Evolutionary conservation across 2,888 invertebrate species (phyloP), one percentile per base, ranked within the genome.

Genomic region (Stegophylla sp.): DNA sequence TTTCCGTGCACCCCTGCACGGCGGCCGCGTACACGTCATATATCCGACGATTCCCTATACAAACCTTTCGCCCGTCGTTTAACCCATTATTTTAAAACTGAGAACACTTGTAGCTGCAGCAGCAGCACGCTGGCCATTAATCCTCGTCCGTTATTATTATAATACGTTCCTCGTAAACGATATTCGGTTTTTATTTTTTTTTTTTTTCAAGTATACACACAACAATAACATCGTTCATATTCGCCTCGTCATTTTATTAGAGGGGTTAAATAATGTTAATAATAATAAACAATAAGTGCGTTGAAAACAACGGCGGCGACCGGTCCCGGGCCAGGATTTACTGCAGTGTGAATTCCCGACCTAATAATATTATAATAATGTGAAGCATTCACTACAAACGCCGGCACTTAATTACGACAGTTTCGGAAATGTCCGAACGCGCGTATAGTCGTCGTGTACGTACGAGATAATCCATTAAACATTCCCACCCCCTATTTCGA

Each of bases 41-140:
- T 61, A 61, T 74, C 48, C 48, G 63, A 74, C 28, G 63, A 74
- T 63, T 74, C 61, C 63, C 34, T 63, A 34, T 7, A 34, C 34
- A 74, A 74, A 74, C 63, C 61, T 74, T 74, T 48, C n/a, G n/a
- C 63, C 63, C 74, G 63, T 74, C 74, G 63, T 74, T 63, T 63
- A 28, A 43, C 20, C 63, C 63, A 74, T 74, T 74, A 74, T 48
- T 74, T 61, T 63, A 48, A 63, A 74, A 74, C 61, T 7, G 28
- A 74, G 10, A 74, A 48, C 74, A 63, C 63, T 63, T 74, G 74
- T 74, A 63, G 63, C 74, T 20, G 10, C 56, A 3, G 12, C 45
- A 34, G 10, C 56, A 3, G 12, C 45, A 34, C 34, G 15, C 34
- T 5, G 74, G 7, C 61, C 73, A 43, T 72, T 59, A 72, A 56